phyloP scores from a whole-genome alignment of 2,113 vertebrate species.

The Phrynosoma blainvillii region DNA sequence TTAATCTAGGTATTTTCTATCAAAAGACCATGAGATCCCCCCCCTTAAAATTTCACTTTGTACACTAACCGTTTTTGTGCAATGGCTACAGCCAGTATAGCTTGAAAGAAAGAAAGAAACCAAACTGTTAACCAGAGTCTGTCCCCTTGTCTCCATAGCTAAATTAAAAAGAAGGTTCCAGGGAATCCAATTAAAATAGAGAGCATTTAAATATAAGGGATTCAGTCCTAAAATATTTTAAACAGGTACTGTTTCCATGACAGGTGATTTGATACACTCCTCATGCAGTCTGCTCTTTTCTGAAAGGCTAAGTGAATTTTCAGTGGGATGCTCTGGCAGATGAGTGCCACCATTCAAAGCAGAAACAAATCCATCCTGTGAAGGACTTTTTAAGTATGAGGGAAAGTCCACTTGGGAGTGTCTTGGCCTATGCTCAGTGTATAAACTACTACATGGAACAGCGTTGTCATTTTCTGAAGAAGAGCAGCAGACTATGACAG shows the following conservation, averaged over 20 bases:
- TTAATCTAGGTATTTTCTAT: constrained; percentile 74
- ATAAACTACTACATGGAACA: constrained; percentile 79
- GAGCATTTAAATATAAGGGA: constrained; percentile 63
- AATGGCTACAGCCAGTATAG: constrained; percentile 72
- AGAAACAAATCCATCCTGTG: constrained; percentile 84
- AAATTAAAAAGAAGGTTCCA: constrained; percentile 64
- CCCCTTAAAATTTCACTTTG: constrained; percentile 68
- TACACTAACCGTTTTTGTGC: constrained; percentile 76
- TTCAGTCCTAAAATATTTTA: constrained; percentile 69
- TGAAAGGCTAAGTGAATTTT: constrained; percentile 82
- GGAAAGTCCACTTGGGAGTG: constrained; percentile 89
- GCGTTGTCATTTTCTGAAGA: constrained; percentile 83
- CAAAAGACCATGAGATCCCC: constrained; percentile 70
- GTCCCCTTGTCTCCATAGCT: constrained; percentile 58
- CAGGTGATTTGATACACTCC: constrained; percentile 87
- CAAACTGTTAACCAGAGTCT: constrained; percentile 73
- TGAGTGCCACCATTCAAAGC: constrained; percentile 79
- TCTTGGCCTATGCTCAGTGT: constrained; percentile 80
- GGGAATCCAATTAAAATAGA: constrained; percentile 68
- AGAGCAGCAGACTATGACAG: constrained; percentile 84
- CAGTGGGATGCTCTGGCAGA: constrained; percentile 82
- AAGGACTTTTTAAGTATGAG: constrained; percentile 93
- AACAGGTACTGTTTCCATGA: constrained; percentile 92
- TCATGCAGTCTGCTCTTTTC: constrained; percentile 89
- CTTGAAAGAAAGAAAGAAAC: constrained; percentile 68